Base-by-base conservation (phyloP, 1,140 invertebrate species). In the Caenorhabditis briggsae region DNA sequence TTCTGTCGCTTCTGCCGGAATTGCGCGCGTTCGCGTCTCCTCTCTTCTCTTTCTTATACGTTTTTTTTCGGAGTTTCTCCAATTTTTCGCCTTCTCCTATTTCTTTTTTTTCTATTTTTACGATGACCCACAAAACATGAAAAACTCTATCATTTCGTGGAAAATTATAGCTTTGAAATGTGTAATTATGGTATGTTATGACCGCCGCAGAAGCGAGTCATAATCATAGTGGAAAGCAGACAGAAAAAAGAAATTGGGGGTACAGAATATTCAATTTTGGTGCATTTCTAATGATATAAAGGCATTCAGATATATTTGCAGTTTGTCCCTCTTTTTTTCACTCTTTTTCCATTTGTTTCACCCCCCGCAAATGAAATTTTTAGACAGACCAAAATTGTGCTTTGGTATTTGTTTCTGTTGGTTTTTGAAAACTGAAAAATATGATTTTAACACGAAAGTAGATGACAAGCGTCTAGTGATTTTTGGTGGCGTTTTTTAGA, bases 201-300 rank as follows among this genome's bases (percentile, higher is more conserved):
- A 70, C 64, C 33, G 33, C 33, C 33, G 33, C 3, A 33, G 33
- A 33, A 43, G 14, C 5, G 46, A 78, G 46, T 41, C 70, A 50
- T 78, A 78, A 78, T 78, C 70, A 78, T 78, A 78, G 43, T 43
- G 23, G 12, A 25, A 23, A n/a, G 16, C 9, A 11, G 50, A n/a
- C n/a, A n/a, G n/a, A n/a, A 53, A 53, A 53, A 53, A 53, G 50
- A 53, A 16, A 53, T 14, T 14, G 50, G 16, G 50, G 16, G 50
- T 8, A 58, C 23, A 43, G 64, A 70, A 70, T 70, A 70, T 70
- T 70, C 64, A 70, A 70, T 70, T 70, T 70, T 46, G 33, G 64
- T 70, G 64, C 64, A 70, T 70, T 70, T 70, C 64, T 70, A 70
- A 70, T 46, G 41, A 46, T 2, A 70, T 46, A 46, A 70, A 70